Conservation (phyloP, 2,888 invertebrate genomes). For the Sipunculus nudus region DNA sequence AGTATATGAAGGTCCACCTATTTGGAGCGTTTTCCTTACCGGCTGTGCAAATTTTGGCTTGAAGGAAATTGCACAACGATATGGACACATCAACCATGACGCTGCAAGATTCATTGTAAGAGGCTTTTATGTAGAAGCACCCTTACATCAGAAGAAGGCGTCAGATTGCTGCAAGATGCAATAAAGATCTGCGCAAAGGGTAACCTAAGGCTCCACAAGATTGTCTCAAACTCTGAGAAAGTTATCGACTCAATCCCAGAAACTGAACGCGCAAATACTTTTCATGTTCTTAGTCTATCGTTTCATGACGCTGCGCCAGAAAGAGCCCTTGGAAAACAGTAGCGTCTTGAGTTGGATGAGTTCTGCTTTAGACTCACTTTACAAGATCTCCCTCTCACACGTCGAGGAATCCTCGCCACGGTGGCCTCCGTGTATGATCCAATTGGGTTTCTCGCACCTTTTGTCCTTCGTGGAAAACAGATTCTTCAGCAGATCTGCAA, state of each 20-base stretch:
- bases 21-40: background rate
- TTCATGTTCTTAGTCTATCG: background rate
- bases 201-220: slow-evolving; percentile 17
- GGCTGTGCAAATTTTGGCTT: slow-evolving; percentile 5
- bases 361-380: slow-evolving; percentile 4
- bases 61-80: slow-evolving; percentile 4
- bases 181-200: slow-evolving; percentile 7
- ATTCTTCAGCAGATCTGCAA: slow-evolving; percentile 11
- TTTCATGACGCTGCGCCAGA: background rate
- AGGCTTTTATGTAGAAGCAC: too few relatives aligned
- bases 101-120: too few relatives aligned
- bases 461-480: slow-evolving; percentile 41
- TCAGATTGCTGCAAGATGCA: slow-evolving; percentile 2
- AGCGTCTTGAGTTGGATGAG: background rate
- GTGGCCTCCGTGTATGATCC: slow-evolving; percentile 21
- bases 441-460: slow-evolving; percentile 66
- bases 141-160: background rate
- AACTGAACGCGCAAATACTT: background rate
- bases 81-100: too few relatives aligned
- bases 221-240: slow-evolving; percentile 9
- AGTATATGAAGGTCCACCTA: background rate
- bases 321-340: slow-evolving; percentile 1
- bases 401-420: slow-evolving; percentile 12
- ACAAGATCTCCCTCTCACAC: slow-evolving; percentile 3
- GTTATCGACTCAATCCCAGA: slow-evolving; percentile 14